Evolutionary conservation across 2,888 invertebrate genomes (phyloP).

Genomic region (Synanthedon vespiformis): DNA sequence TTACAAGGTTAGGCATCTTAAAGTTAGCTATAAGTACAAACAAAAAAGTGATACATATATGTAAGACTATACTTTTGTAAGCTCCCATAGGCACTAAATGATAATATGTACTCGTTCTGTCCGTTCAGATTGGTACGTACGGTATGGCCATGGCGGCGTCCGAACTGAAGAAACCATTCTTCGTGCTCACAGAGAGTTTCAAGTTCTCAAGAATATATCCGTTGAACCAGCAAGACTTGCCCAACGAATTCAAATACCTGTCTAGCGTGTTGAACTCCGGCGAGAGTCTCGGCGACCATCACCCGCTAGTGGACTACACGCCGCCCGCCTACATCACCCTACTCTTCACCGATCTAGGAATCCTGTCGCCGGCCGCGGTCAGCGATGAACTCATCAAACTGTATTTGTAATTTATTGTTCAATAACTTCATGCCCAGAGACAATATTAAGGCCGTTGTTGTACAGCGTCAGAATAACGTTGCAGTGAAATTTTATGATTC

Average conservation of each 20-base stretch:
- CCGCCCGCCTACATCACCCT: constrained; percentile 93
- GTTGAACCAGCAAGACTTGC: constrained; percentile 90
- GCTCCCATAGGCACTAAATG: too few species aligned
- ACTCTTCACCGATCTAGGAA: constrained; percentile 95
- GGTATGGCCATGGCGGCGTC: constrained; percentile 86
- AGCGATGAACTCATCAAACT: constrained; percentile 97
- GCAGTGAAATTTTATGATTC: too few species aligned
- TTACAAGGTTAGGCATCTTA: too few species aligned
- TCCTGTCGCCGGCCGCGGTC: constrained; percentile 95
- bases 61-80: too few species aligned
- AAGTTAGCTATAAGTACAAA: too few species aligned
- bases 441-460: too few species aligned
- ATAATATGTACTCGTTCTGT: too few species aligned
- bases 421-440: too few species aligned
- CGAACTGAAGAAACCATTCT: constrained; percentile 94
- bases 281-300: constrained; percentile 69
- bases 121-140: constrained; percentile 85
- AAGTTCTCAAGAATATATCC: constrained; percentile 96
- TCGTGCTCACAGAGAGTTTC: constrained; percentile 96
- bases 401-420: too few species aligned
- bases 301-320: constrained; percentile 96
- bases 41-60: too few species aligned
- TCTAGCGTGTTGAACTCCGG: constrained; percentile 61
- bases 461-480: too few species aligned
- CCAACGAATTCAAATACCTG: constrained; percentile 83